Percentiles rank a stretch among this genome's conserved stretches.
Evolutionary conservation across 2,888 invertebrate species (phyloP).

Genomic region (Colostygia pectinataria): DNA sequence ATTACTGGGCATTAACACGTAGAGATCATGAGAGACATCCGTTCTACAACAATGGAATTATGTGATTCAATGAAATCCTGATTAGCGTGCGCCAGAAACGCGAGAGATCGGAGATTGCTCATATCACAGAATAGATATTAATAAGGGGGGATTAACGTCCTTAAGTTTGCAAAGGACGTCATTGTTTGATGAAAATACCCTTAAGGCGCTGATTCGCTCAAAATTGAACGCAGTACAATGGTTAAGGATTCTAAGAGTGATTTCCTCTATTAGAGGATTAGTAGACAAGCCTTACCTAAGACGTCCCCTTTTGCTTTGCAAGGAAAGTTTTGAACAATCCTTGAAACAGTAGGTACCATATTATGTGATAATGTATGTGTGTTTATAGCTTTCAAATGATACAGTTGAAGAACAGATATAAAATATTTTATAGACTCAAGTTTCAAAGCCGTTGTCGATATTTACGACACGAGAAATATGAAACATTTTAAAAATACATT

Average conservation of each 20-base stretch:
- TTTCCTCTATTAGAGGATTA: constrained; percentile 15
- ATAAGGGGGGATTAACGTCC: constrained; percentile 25
- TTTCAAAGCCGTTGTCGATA: too few relatives aligned
- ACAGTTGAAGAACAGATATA: too few relatives aligned
- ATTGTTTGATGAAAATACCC: constrained; percentile 23
- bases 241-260: constrained; percentile 14
- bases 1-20: constrained; percentile 55
- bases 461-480: too few relatives aligned
- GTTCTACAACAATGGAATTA: constrained; percentile 41
- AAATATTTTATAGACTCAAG: too few relatives aligned
- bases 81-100: constrained; percentile 29
- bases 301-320: constrained; percentile 2
- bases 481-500: too few relatives aligned
- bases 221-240: constrained; percentile 25
- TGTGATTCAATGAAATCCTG: constrained; percentile 39
- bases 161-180: constrained; percentile 26
- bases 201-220: constrained; percentile 19
- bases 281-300: constrained; percentile 1
- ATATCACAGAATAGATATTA: constrained; percentile 31
- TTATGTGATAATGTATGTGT: too few relatives aligned
- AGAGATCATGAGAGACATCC: constrained; percentile 60
- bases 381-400: too few relatives aligned
- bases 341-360: too few relatives aligned
- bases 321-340: not conserved
- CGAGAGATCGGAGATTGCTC: constrained; percentile 35